phyloP scores from a whole-genome alignment of 2,797 vertebrate genomes.

The Poecilia wingei region DNA sequence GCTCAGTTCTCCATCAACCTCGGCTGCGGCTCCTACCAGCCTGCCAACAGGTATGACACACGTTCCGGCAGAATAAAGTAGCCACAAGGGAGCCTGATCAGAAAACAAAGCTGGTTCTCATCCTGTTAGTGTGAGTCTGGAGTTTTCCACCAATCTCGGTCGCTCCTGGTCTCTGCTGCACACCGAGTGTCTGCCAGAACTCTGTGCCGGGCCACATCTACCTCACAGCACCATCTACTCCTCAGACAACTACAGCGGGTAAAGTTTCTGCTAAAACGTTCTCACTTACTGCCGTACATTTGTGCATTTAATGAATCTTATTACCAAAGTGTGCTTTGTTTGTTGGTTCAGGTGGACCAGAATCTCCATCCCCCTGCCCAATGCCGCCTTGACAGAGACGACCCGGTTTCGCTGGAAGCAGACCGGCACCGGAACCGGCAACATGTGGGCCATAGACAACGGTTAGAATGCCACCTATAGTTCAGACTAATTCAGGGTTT shows the following conservation, averaged over 20 bases:
- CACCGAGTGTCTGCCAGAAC: conserved; percentile 93
- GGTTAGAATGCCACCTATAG: conserved; percentile 56
- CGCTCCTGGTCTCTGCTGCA: conserved; percentile 95
- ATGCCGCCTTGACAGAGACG: conserved; percentile 89
- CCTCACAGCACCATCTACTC: conserved; percentile 96
- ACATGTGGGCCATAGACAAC: conserved; percentile 93
- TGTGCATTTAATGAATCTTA: neutral
- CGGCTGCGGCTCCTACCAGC: conserved; percentile 96
- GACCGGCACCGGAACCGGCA: conserved; percentile 85
- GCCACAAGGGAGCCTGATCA: conserved; percentile 9
- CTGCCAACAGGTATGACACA: conserved; percentile 91
- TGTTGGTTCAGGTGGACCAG: conserved; percentile 87
- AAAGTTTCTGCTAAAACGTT: conserved; percentile 41
- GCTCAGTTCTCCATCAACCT: conserved; percentile 98
- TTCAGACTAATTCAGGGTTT: neutral
- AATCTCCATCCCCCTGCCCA: conserved; percentile 94
- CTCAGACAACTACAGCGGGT: conserved; percentile 99
- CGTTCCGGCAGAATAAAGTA: conserved; percentile 18
- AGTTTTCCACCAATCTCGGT: conserved; percentile 96
- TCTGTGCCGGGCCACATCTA: conserved; percentile 92
- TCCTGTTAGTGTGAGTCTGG: conserved; percentile 86
- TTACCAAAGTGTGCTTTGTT: neutral
- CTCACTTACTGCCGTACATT: neutral
- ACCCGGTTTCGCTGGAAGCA: conserved; percentile 97
- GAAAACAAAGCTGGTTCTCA: conserved; percentile 5